A percentile compares a stretch with the other conserved stretches of the same genome.
These are phyloP conservation scores for Drosophila kepulauana DNA, from an alignment of 1,140 invertebrate genomes.

Conservation along the genomic window DNA sequence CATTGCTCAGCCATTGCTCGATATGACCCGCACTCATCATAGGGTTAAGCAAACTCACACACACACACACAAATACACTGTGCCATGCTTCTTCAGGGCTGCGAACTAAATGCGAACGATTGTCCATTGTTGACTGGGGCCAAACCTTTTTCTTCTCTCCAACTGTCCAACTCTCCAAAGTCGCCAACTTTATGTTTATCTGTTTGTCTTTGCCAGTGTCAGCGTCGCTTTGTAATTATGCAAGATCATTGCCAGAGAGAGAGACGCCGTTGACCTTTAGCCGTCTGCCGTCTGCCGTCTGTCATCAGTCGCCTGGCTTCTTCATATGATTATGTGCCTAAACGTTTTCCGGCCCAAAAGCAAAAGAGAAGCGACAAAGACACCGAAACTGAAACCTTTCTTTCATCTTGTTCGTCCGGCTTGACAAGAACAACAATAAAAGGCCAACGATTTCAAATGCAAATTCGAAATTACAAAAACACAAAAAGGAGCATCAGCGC, in stretches of 20 bases:
- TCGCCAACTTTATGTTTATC: neutral
- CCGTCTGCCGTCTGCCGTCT: constrained; percentile 6
- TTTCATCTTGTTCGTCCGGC: constrained; percentile 62
- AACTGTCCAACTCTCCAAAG: no score
- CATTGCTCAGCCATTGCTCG: constrained; percentile 33
- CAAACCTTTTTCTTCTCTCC: constrained; percentile 43
- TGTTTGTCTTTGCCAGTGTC: constrained; percentile 42
- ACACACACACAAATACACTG: neutral
- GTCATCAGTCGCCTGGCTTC: constrained; percentile 22
- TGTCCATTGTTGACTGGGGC: constrained; percentile 37
- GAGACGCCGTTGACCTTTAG: constrained; percentile 76
- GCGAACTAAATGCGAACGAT: constrained; percentile 28
- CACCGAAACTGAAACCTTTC: constrained; percentile 36
- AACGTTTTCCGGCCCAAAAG: constrained; percentile 73
- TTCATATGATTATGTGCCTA: constrained; percentile 59
- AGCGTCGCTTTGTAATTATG: constrained; percentile 72
- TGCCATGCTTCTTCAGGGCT: neutral
- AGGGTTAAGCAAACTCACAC: constrained; percentile 61
- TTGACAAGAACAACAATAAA: constrained; percentile 45
- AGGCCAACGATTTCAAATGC: constrained; percentile 24
- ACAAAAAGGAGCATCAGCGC: neutral
- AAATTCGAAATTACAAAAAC: constrained; percentile 15
- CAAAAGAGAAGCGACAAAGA: constrained; percentile 18
- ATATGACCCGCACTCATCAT: constrained; percentile 69
- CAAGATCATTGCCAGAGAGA: constrained; percentile 76